Percentiles rank a stretch among this genome's conserved stretches.
Conservation (phyloP, 2,797 vertebrate genomes). For the Euthynnus affinis region DNA sequence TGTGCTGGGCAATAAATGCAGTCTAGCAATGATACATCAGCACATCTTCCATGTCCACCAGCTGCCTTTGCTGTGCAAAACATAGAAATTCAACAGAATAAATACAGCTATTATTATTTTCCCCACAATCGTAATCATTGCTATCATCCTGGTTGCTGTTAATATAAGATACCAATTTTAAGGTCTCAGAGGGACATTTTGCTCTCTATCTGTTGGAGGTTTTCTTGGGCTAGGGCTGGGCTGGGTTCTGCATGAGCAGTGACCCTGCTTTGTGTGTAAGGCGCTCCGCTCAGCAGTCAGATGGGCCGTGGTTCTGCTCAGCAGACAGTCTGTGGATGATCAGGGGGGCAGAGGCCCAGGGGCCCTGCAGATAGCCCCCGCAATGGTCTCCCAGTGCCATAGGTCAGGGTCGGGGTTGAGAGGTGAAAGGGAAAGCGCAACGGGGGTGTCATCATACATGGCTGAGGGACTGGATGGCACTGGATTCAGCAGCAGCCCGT, state of each 20-base stretch:
- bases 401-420: slow-evolving; percentile 65
- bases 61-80: slow-evolving; percentile 99
- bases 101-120: slow-evolving; percentile 92
- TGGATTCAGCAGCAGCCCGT: slow-evolving; percentile 93
- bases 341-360: slow-evolving; percentile 70
- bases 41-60: slow-evolving; percentile 89
- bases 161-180: slow-evolving; percentile 85
- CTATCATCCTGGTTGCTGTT: slow-evolving; percentile 68
- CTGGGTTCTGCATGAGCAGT: slow-evolving; percentile 78
- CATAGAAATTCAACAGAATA: slow-evolving; percentile 96
- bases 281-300: slow-evolving; percentile 86
- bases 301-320: slow-evolving; percentile 90
- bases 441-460: slow-evolving; percentile 93
- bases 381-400: slow-evolving; percentile 88
- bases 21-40: slow-evolving; percentile 82
- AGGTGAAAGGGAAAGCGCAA: slow-evolving; percentile 53
- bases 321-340: slow-evolving; percentile 93
- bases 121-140: slow-evolving; percentile 70
- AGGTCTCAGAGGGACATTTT: slow-evolving; percentile 88
- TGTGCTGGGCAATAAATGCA: slow-evolving; percentile 65
- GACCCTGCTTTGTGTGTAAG: slow-evolving; percentile 91
- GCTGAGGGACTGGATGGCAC: slow-evolving; percentile 97
- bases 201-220: slow-evolving; percentile 50
- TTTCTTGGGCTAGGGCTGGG: slow-evolving; percentile 41
- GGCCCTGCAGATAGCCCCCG: slow-evolving; percentile 81